Evolutionary conservation across 2,113 vertebrate species (phyloP).

Genomic region (Leptocoma aspasia): DNA sequence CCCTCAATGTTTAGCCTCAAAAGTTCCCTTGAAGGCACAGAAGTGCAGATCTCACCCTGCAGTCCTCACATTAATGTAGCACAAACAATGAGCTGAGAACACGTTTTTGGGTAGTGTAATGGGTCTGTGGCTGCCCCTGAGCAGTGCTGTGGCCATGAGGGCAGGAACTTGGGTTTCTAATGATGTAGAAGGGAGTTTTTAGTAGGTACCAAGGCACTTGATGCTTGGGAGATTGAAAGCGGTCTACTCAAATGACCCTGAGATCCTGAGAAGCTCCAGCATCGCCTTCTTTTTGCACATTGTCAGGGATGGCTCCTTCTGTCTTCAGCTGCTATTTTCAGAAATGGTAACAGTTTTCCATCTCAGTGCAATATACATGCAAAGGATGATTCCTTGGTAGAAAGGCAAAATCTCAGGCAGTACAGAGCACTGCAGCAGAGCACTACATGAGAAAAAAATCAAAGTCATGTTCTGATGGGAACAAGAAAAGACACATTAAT

Average conservation of each 20-base stretch:
- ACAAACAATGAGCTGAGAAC: not conserved
- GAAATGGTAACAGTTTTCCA: not conserved
- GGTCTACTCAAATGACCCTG: not conserved
- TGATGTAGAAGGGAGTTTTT: not conserved
- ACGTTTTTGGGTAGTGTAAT: not conserved
- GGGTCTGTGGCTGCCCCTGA: not conserved
- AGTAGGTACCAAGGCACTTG: not conserved
- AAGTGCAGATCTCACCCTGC: not conserved
- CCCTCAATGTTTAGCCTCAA: not conserved
- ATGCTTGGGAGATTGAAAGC: not conserved
- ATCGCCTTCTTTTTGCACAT: not conserved
- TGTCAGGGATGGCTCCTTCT: not conserved
- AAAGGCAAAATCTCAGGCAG: not conserved
- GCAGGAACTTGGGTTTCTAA: not conserved
- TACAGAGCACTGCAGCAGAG: not conserved
- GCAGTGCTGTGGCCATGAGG: not conserved
- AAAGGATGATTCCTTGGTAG: not conserved
- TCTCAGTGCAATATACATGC: not conserved
- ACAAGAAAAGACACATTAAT: not conserved
- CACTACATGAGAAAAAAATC: not conserved
- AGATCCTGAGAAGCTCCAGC: not conserved
- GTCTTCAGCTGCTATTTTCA: not conserved
- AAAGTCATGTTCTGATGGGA: not conserved
- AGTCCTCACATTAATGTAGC: accelerated
- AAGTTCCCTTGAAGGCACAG: not conserved